These are phyloP conservation scores for Drosophila niveifrons DNA, from an alignment of 2,888 invertebrate species.

Conservation along the genomic window DNA sequence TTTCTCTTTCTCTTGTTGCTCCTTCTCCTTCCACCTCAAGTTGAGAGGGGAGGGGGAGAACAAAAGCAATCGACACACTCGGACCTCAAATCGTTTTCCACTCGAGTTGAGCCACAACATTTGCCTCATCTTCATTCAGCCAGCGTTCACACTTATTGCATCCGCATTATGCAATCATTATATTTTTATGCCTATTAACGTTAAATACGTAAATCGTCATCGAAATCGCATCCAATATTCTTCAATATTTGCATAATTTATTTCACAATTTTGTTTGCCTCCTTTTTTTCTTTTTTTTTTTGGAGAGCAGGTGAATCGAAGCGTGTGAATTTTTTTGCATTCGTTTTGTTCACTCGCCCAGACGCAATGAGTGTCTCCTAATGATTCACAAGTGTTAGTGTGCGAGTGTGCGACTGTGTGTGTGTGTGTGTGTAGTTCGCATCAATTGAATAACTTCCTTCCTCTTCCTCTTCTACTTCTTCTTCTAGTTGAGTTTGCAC, in stretches of 20 bases:
- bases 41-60: too few species aligned
- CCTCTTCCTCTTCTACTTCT: neutral
- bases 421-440: slow-evolving; percentile 6
- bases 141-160: slow-evolving; percentile 14
- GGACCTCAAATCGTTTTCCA: slow-evolving; percentile 59
- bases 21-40: neutral
- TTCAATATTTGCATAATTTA: slow-evolving; percentile 63
- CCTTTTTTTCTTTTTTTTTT: too few species aligned
- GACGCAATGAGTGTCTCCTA: slow-evolving; percentile 32
- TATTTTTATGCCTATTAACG: slow-evolving; percentile 77
- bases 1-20: neutral
- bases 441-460: slow-evolving; percentile 5
- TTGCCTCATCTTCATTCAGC: slow-evolving; percentile 29
- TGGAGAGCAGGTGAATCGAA: slow-evolving; percentile 60
- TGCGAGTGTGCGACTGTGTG: neutral
- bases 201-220: slow-evolving; percentile 63
- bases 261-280: too few species aligned
- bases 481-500: neutral
- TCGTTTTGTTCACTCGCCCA: slow-evolving; percentile 49
- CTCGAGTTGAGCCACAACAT: slow-evolving; percentile 54
- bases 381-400: slow-evolving; percentile 34
- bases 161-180: slow-evolving; percentile 72
- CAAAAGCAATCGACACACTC: slow-evolving; percentile 29
- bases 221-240: slow-evolving; percentile 1
- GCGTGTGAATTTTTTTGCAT: slow-evolving; percentile 55